Evolutionary conservation across 30 jellyfish, hydroid and myxozoan species (phyloP).

Genomic region (Haliclystus octoradiatus): DNA sequence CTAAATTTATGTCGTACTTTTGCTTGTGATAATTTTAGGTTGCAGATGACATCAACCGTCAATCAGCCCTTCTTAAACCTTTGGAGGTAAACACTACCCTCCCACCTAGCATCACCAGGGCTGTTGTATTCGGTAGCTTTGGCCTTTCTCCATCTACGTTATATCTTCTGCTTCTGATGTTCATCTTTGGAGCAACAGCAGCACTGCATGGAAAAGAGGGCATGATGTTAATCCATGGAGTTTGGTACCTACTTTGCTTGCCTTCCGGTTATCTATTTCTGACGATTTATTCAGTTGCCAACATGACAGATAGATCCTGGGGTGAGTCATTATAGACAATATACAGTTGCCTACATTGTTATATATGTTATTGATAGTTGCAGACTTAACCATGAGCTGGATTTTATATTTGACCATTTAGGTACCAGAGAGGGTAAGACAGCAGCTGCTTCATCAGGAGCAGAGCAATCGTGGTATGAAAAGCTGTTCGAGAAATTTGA

Average conservation of each 20-base stretch:
- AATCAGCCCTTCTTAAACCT: not conserved
- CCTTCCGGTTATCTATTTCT: conserved; percentile 95
- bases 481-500: not conserved
- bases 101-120: not conserved
- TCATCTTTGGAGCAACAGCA: conserved; percentile 63
- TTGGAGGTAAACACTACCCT: not conserved
- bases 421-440: not conserved
- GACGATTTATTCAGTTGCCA: conserved; percentile 74
- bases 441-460: not conserved
- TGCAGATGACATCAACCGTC: not conserved
- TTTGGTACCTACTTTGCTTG: conserved; percentile 80
- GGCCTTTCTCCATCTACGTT: conserved; percentile 75
- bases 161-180: conserved; percentile 59
- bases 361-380: not conserved
- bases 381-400: not conserved
- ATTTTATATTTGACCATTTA: no score
- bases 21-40: not conserved
- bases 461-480: not conserved
- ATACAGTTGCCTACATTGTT: not conserved
- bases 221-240: conserved; percentile 63
- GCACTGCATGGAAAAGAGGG: conserved; percentile 84
- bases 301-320: conserved; percentile 94
- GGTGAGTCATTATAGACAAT: conserved; percentile 69
- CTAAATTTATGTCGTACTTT: no score
- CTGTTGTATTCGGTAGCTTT: not conserved